Evolutionary conservation across 2,888 invertebrate genomes (phyloP).

Genomic region (Mimumesa dahlbomi): DNA sequence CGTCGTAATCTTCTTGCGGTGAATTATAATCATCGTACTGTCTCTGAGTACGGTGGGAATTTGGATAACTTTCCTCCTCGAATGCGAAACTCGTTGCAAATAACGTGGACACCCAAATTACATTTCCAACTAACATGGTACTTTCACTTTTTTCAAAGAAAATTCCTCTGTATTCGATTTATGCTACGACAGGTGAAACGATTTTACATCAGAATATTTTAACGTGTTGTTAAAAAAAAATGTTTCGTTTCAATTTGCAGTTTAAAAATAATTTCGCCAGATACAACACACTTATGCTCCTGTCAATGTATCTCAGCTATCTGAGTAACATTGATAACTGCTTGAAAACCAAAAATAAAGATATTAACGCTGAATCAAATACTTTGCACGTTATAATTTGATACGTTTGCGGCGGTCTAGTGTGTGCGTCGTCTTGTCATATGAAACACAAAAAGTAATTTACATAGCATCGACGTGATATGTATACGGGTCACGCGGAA

Average conservation of each 20-base stretch:
- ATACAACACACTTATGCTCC: background rate
- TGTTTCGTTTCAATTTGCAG: background rate
- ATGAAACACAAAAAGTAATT: conserved; percentile 41
- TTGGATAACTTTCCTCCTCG: background rate
- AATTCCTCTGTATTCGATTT: background rate
- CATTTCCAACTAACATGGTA: conserved; percentile 35
- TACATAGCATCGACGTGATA: conserved; percentile 48
- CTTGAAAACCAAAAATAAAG: conserved; percentile 1
- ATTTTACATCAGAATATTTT: background rate
- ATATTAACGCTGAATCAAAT: background rate
- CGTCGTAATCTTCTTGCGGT: conserved; percentile 4
- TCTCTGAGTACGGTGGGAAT: background rate
- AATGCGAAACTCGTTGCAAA: background rate
- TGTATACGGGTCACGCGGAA: conserved; percentile 63
- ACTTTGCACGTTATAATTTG: conserved; percentile 10
- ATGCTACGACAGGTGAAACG: no score
- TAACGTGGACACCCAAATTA: background rate
- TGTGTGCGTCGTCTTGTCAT: conserved; percentile 9
- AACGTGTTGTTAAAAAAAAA: no score
- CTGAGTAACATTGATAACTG: conserved; percentile 13
- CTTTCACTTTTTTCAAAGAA: conserved; percentile 1
- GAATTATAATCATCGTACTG: background rate
- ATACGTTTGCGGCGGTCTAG: background rate
- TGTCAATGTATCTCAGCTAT: conserved; percentile 7
- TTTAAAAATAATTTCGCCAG: background rate